phyloP scores from a whole-genome alignment of 2,113 vertebrate genomes.

The Etia nguti region DNA sequence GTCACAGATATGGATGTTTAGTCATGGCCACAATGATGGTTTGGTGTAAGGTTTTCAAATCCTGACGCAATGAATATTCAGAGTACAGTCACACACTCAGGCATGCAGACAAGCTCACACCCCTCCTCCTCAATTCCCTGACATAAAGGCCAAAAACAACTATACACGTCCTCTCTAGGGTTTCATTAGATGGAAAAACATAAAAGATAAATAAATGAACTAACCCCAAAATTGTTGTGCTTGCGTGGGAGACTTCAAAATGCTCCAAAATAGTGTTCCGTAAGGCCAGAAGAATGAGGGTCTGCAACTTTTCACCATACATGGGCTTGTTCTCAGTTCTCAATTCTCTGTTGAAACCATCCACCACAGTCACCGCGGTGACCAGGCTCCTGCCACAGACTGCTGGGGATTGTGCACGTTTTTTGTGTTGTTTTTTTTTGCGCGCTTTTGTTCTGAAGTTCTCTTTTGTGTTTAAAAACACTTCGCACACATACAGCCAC shows the following conservation, averaged over 20 bases:
- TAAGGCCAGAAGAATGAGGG: conserved; percentile 67
- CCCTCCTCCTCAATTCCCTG: conserved; percentile 10
- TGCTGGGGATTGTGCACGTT: not conserved
- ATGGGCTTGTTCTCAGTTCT: conserved; percentile 56
- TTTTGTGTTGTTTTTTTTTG: not conserved
- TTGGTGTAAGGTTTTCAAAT: not conserved
- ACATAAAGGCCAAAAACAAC: conserved; percentile 68
- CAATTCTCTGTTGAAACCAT: not conserved
- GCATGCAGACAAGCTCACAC: conserved; percentile 27
- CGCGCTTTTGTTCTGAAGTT: conserved; percentile 4
- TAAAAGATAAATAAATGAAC: conserved; percentile 77
- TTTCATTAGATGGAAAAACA: conserved; percentile 70
- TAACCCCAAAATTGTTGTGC: conserved; percentile 68
- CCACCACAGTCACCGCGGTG: conserved; percentile 9
- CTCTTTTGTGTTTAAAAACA: not conserved
- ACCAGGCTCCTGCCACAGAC: conserved; percentile 9
- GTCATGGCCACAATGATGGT: not conserved
- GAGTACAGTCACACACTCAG: conserved; percentile 32
- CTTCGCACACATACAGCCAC: not conserved
- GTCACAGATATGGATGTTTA: not conserved
- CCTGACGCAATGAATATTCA: conserved; percentile 32
- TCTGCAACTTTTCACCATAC: conserved; percentile 73
- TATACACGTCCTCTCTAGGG: conserved; percentile 56
- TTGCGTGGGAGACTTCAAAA: conserved; percentile 76
- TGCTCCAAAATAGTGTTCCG: conserved; percentile 68